Conservation (phyloP, 2,797 vertebrate species). For the Garrulus glandarius region DNA sequence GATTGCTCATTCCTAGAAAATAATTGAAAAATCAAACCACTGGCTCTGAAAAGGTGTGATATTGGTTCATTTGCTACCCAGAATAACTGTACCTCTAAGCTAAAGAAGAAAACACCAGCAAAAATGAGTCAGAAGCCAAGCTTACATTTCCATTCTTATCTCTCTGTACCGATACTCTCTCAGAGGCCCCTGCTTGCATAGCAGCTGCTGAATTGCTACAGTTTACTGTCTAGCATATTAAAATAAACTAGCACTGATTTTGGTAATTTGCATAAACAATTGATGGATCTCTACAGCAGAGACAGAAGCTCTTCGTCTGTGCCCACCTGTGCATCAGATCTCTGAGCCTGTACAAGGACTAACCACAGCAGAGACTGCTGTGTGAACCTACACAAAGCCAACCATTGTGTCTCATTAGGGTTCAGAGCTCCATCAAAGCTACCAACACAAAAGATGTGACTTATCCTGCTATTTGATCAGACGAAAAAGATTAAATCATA, state of each 20-base stretch:
- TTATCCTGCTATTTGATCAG: neutral
- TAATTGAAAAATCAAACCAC: neutral
- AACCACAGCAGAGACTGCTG: neutral
- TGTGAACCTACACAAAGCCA: neutral
- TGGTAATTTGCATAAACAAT: neutral
- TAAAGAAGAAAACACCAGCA: neutral
- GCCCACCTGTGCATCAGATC: neutral
- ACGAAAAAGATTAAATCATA: neutral
- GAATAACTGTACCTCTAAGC: neutral
- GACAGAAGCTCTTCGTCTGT: neutral
- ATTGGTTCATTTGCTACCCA: neutral
- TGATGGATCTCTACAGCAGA: neutral
- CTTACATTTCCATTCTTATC: conserved; percentile 19
- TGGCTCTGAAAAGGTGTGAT: neutral
- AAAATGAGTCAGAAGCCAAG: neutral
- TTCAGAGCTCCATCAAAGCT: neutral
- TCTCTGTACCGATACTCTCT: neutral
- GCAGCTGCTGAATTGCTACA: conserved; percentile 47
- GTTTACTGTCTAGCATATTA: conserved; percentile 51
- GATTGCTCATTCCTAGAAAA: neutral
- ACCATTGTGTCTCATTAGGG: neutral
- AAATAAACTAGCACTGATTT: conserved; percentile 43
- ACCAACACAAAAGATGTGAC: neutral
- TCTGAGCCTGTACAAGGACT: neutral
- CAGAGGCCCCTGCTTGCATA: conserved; percentile 8